Evolutionary conservation across 1,140 invertebrate genomes (phyloP).

Genomic region (Drosophila kikkawai): DNA sequence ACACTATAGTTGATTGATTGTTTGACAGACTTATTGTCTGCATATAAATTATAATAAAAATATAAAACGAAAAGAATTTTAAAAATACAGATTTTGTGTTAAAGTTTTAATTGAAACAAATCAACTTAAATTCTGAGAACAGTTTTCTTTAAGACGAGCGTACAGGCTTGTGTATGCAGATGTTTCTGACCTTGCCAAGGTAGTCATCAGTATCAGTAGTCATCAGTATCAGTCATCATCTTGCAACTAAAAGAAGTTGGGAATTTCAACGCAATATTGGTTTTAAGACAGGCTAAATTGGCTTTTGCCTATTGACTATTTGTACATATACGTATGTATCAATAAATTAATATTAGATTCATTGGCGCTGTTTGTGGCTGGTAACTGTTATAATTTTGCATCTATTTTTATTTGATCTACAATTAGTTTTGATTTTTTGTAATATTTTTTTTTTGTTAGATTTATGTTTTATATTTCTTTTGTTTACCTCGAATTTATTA

Average conservation of each 20-base stretch:
- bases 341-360: background rate
- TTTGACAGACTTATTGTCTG: no score
- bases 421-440: background rate
- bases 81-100: no score
- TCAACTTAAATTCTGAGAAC: no score
- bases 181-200: no score
- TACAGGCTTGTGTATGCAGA: no score
- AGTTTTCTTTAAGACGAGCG: no score
- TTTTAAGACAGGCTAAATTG: background rate
- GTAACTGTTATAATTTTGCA: background rate
- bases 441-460: background rate
- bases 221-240: no score
- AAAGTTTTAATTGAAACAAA: no score
- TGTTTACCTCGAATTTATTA: conserved; percentile 41
- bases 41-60: no score
- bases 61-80: no score
- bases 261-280: background rate
- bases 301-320: background rate
- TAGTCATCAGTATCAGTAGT: no score
- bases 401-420: background rate
- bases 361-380: background rate
- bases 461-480: conserved; percentile 1
- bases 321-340: background rate
- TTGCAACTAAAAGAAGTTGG: background rate
- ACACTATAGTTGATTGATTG: no score